A percentile compares a stretch with the other conserved stretches of the same genome.
These are phyloP conservation scores for Cavia aperea DNA, from an alignment of 2,113 vertebrate genomes.

Conservation along the genomic window DNA sequence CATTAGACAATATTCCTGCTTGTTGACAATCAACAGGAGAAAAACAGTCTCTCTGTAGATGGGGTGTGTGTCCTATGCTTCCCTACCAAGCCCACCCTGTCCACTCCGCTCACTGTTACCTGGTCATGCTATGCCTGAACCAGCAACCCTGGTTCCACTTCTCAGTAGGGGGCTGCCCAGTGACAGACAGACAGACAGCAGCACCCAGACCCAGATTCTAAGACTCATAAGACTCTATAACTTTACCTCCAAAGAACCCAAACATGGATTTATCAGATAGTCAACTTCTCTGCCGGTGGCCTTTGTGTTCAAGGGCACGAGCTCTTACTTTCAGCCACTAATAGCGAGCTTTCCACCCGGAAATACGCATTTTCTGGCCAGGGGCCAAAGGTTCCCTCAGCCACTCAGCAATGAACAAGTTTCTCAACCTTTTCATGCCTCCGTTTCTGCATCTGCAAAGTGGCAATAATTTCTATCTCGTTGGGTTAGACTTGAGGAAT, in stretches of 20 bases:
- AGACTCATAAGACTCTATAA: not conserved
- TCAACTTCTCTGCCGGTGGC: not conserved
- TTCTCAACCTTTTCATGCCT: not conserved
- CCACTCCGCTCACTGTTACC: not conserved
- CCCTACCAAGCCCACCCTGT: not conserved
- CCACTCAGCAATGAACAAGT: no score
- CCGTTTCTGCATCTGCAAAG: not conserved
- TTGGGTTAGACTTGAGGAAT: not conserved
- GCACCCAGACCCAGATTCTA: not conserved
- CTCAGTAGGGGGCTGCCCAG: no score
- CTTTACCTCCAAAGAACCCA: not conserved
- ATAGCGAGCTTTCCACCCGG: not conserved
- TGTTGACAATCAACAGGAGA: not conserved
- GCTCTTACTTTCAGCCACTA: not conserved
- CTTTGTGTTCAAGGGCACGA: not conserved
- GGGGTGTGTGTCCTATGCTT: accelerated
- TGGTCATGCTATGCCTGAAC: not conserved
- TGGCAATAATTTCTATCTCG: not conserved
- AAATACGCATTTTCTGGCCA: not conserved
- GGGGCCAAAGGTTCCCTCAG: not conserved
- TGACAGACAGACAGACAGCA: not conserved
- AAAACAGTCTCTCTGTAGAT: not conserved
- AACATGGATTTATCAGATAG: not conserved
- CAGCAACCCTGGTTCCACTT: accelerated
- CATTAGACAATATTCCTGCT: not conserved